Percentiles rank a stretch among this genome's conserved stretches.
Evolutionary conservation across 2,888 invertebrate species (phyloP).

Genomic region (Perithous albicinctus): DNA sequence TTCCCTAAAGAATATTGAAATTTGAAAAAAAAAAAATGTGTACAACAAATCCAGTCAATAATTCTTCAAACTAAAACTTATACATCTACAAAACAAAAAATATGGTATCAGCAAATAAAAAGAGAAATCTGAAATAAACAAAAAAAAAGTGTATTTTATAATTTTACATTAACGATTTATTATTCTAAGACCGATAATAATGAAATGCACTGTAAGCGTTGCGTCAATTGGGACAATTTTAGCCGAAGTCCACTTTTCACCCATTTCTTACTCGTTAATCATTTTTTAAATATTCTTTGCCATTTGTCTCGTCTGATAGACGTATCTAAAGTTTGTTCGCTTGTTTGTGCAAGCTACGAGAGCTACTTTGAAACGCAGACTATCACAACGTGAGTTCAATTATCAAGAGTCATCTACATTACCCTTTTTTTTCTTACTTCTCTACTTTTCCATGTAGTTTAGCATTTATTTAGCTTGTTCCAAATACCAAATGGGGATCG

Average conservation of each 20-base stretch:
- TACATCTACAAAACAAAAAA: too few relatives aligned
- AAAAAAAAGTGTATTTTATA: background rate
- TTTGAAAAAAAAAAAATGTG: too few relatives aligned
- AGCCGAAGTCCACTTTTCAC: too few relatives aligned
- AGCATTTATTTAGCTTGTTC: background rate
- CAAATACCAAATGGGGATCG: background rate
- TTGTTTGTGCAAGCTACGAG: conserved; percentile 84
- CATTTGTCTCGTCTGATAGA: background rate
- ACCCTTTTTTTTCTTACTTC: background rate
- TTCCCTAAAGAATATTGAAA: too few relatives aligned
- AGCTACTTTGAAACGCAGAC: conserved; percentile 82
- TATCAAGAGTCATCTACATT: conserved; percentile 36
- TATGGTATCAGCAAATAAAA: too few relatives aligned
- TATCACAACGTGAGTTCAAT: conserved; percentile 83
- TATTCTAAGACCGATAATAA: too few relatives aligned
- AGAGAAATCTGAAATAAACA: too few relatives aligned
- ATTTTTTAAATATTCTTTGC: background rate
- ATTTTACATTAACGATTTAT: too few relatives aligned
- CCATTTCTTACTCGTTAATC: background rate
- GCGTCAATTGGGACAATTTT: too few relatives aligned
- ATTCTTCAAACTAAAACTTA: too few relatives aligned
- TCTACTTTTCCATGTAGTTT: background rate
- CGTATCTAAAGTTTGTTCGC: conserved; percentile 67
- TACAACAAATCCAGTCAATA: too few relatives aligned
- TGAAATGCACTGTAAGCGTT: too few relatives aligned